phyloP scores from a whole-genome alignment of 2,888 invertebrate species.

The Drosophila prostipennis region DNA sequence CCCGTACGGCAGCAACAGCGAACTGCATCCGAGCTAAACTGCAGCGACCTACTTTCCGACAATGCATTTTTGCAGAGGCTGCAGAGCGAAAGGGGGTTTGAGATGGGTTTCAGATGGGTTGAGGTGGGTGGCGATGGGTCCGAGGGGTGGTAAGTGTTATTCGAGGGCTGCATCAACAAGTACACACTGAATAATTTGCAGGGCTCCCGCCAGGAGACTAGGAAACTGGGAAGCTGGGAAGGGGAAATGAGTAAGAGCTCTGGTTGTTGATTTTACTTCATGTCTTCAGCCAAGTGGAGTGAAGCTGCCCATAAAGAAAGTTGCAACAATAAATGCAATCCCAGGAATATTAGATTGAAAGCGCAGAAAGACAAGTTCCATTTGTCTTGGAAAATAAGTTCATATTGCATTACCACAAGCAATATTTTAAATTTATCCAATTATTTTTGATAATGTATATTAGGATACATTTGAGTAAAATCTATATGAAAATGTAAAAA shows the following conservation, averaged over 20 bases:
- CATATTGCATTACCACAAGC: not conserved
- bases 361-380: not conserved
- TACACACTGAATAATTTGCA: constrained; percentile 57
- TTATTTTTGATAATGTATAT: too few species aligned
- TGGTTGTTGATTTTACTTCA: constrained; percentile 30
- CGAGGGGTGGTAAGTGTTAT: constrained; percentile 23
- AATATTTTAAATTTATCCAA: not conserved
- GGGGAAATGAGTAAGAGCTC: constrained; percentile 18
- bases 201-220: constrained; percentile 12
- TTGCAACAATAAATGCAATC: constrained; percentile 10
- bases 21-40: constrained; percentile 40
- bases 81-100: constrained; percentile 34
- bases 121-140: not conserved
- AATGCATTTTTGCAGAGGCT: constrained; percentile 72
- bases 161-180: constrained; percentile 71
- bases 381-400: not conserved
- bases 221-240: not conserved
- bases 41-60: constrained; percentile 68
- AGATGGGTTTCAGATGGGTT: not conserved
- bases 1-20: constrained; percentile 16
- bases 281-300: constrained; percentile 10
- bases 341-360: constrained; percentile 5
- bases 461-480: too few species aligned
- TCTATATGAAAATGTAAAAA: too few species aligned
- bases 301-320: constrained; percentile 16